Base-by-base conservation (phyloP, 2,113 vertebrate genomes). In the Xiphophorus maculatus region DNA sequence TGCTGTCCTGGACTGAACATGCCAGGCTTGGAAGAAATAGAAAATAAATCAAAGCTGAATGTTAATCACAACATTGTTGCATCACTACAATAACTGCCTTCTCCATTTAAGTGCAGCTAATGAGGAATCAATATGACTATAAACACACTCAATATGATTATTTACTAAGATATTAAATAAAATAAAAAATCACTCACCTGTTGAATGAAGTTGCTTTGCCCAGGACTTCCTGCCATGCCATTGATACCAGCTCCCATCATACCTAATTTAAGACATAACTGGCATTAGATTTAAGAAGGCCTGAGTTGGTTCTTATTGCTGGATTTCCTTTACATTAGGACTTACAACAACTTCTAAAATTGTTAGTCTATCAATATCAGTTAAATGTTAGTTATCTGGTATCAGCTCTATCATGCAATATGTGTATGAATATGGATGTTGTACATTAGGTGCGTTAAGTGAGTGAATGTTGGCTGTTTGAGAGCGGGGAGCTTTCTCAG, bases 211-310 rank as follows among this genome's bases (percentile, higher is more conserved):
- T 94, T 96, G 87, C 95, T 96, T 83, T 92, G 92, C 27, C 93
- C 94, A 81, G 97, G 95, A 91, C 96, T 95, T 95, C 96, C 97
- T 90, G 95, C 94, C 93, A 99, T 95, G 80, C 97, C 95, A 79
- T 97, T 90, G 76, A 97, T 95, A 72, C 95, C 97, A 93, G 96
- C 91, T 35, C 93, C 96, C 95, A 98, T 96, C 91, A 98, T 95
- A 94, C 97, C 97, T 98, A 90, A 82, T 91, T 54, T 81, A 82
- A 75, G 66, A 87, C 3, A 85, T 69, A 6, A 76, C 74, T 76
- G 30, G 27, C 51, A n/a, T 58, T 58, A 58, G 9, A 22, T 65
- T 76, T 81, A 0, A 73, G n/a, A 69, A 11, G 9, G 72, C 72
- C 62, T 11, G 19, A 69, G 62, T 14, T n/a, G 1, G 28, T 63